Evolutionary conservation across 2,888 invertebrate genomes (phyloP).

Genomic region (Heliconius aoede): DNA sequence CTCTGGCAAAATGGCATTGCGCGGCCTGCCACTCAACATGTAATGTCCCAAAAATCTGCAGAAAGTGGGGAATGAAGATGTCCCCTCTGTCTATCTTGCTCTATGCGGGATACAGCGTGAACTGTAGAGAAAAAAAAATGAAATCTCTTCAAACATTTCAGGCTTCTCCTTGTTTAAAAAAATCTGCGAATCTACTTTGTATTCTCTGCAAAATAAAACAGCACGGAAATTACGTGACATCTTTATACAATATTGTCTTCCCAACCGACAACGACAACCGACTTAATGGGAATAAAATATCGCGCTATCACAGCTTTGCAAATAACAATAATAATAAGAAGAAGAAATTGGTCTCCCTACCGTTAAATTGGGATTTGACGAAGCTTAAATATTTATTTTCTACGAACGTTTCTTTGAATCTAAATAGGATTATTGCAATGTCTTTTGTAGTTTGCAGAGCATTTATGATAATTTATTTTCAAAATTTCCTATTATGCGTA

Average conservation of each 20-base stretch:
- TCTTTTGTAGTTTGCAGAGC: too few relatives aligned
- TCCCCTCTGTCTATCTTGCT: too few relatives aligned
- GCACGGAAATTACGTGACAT: constrained; percentile 13
- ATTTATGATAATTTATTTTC: background rate
- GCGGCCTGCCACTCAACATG: too few relatives aligned
- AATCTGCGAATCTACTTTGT: constrained; percentile 8
- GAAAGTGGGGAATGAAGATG: too few relatives aligned
- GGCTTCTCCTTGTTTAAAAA: too few relatives aligned
- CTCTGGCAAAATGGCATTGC: too few relatives aligned
- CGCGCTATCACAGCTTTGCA: background rate
- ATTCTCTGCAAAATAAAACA: constrained; percentile 1
- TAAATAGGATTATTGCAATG: background rate
- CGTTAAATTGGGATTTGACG: background rate
- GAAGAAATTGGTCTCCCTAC: background rate
- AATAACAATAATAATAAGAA: background rate
- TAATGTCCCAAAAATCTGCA: too few relatives aligned
- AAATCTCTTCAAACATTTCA: background rate
- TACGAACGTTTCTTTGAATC: background rate
- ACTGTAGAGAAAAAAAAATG: background rate
- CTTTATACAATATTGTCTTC: constrained; percentile 21
- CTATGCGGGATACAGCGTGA: background rate
- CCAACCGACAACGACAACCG: background rate
- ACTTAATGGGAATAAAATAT: background rate
- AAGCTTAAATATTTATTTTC: background rate
- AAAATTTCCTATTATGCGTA: background rate